phyloP scores from a whole-genome alignment of 2,113 vertebrate genomes.

The Pelmatolapia mariae region DNA sequence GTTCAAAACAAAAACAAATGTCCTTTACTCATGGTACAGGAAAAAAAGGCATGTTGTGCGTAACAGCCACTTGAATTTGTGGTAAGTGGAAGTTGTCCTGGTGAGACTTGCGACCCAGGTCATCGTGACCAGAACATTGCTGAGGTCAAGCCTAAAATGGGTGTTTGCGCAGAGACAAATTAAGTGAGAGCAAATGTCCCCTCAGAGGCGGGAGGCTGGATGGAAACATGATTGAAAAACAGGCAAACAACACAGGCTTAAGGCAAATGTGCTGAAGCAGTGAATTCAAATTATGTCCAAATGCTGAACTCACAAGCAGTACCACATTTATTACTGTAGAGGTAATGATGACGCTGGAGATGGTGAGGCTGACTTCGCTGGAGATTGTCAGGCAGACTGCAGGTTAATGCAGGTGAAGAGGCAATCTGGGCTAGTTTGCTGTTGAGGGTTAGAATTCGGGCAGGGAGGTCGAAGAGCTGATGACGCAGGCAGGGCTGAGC shows the following conservation, averaged over 20 bases:
- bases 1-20: background rate
- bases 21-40: background rate
- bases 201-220: background rate
- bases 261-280: background rate
- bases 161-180: background rate
- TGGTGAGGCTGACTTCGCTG: background rate
- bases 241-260: background rate
- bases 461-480: background rate
- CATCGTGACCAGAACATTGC: conserved; percentile 13
- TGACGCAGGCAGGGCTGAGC: background rate
- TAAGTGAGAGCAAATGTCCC: background rate
- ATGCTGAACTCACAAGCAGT: background rate
- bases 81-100: background rate
- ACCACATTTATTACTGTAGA: background rate
- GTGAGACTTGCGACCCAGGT: background rate
- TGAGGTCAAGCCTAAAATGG: background rate
- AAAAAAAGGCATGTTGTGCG: background rate
- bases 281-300: background rate
- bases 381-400: background rate
- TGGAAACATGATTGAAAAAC: background rate
- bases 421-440: background rate
- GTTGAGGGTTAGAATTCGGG: background rate
- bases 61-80: background rate
- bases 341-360: background rate
- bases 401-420: background rate